Percentiles rank a stretch among this genome's conserved stretches.
Evolutionary conservation across 23 tunicate genomes (phyloP).

Genomic region (Diplosoma virens): DNA sequence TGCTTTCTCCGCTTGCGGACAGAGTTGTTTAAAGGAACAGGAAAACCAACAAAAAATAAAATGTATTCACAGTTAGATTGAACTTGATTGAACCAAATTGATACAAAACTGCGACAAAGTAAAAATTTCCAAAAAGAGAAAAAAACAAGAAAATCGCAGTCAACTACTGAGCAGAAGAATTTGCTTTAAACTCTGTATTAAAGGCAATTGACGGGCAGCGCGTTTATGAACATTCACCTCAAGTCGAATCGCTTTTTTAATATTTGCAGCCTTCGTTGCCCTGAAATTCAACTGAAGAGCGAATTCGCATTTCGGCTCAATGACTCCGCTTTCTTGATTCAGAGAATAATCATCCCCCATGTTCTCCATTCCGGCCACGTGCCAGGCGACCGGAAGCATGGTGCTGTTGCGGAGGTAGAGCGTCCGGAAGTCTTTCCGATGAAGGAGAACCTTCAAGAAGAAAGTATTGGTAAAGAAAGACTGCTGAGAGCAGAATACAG

Average conservation of each 20-base stretch:
- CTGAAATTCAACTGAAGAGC: conserved; percentile 84
- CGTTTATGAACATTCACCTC: too few relatives aligned
- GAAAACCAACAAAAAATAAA: too few relatives aligned
- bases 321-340: conserved; percentile 74
- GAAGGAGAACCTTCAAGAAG: conserved; percentile 66
- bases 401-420: conserved; percentile 87
- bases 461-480: not conserved
- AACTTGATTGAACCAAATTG: too few relatives aligned
- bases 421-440: conserved; percentile 81
- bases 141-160: too few relatives aligned
- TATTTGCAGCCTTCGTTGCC: conserved; percentile 87
- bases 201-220: too few relatives aligned
- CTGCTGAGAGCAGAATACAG: not conserved
- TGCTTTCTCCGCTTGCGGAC: too few relatives aligned
- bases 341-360: conserved; percentile 97
- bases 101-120: too few relatives aligned
- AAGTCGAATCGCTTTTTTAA: conserved; percentile 79
- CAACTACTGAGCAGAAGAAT: too few relatives aligned
- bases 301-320: conserved; percentile 71
- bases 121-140: too few relatives aligned
- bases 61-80: too few relatives aligned
- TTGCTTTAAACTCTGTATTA: too few relatives aligned
- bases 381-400: conserved; percentile 90
- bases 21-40: too few relatives aligned
- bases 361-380: conserved; percentile 96